These are phyloP conservation scores for Listrodromus nycthemerus DNA, from an alignment of 2,888 invertebrate species.

Conservation along the genomic window DNA sequence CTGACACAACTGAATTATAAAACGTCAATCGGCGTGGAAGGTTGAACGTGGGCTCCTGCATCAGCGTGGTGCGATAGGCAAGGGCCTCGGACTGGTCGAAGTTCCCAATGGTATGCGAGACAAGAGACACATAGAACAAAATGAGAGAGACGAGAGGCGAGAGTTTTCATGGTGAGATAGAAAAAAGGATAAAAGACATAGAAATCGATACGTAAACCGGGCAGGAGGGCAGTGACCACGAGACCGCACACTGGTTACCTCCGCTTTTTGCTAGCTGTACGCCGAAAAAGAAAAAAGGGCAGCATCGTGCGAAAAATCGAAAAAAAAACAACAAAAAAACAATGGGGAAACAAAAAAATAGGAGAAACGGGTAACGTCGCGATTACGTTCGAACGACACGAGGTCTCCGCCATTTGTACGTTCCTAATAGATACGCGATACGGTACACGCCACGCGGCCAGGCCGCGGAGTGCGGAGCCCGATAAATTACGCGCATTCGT, in stretches of 20 bases:
- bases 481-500: conserved; percentile 70
- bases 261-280: conserved; percentile 54
- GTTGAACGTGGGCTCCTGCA: conserved; percentile 49
- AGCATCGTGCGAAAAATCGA: conserved; percentile 49
- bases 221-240: conserved; percentile 68
- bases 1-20: conserved; percentile 78
- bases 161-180: conserved; percentile 53
- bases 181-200: conserved; percentile 61
- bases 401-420: conserved; percentile 65
- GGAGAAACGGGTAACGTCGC: conserved; percentile 55
- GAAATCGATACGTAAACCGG: conserved; percentile 76
- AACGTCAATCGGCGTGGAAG: conserved; percentile 74
- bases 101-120: conserved; percentile 15
- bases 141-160: conserved; percentile 46
- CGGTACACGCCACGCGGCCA: conserved; percentile 57
- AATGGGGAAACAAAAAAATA: conserved; percentile 57
- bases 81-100: conserved; percentile 10
- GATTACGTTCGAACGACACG: conserved; percentile 67
- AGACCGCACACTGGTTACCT: conserved; percentile 50
- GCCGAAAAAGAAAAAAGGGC: conserved; percentile 19
- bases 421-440: conserved; percentile 67
- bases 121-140: conserved; percentile 27
- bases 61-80: conserved; percentile 16
- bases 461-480: conserved; percentile 54
- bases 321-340: conserved; percentile 49